A percentile compares a stretch with the other conserved stretches of the same genome.
Evolutionary conservation across 2,888 invertebrate genomes (phyloP).

Genomic region (Diarsia rubi): DNA sequence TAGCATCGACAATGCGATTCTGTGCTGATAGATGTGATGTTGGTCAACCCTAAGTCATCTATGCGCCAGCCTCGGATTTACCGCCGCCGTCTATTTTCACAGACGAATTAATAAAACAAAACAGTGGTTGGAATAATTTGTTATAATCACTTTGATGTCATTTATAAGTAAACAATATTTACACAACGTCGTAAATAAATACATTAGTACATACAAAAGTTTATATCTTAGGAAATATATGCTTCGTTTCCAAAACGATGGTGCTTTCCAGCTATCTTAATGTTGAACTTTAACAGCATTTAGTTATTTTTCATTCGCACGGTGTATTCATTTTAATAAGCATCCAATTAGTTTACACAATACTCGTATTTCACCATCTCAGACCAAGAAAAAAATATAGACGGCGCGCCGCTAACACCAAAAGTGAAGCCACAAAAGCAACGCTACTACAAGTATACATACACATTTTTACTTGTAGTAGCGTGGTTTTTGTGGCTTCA

Average conservation of each 20-base stretch:
- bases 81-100: neutral
- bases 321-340: neutral
- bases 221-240: constrained; percentile 45
- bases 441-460: no score
- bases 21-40: no score
- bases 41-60: no score
- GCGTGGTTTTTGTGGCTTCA: no score
- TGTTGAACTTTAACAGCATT: constrained; percentile 11
- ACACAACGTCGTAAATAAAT: constrained; percentile 61
- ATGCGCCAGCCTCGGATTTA: neutral
- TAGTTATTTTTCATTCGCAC: neutral
- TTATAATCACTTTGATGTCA: constrained; percentile 70
- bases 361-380: no score
- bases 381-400: no score
- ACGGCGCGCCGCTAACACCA: no score
- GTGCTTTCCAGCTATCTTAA: neutral
- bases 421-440: no score
- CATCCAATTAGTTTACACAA: neutral
- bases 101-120: constrained; percentile 26
- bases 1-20: no score
- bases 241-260: constrained; percentile 33
- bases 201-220: constrained; percentile 59
- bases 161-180: constrained; percentile 69
- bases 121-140: constrained; percentile 55
- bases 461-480: no score